Base-by-base conservation (phyloP, 2,888 invertebrate species). In the Euclidia mi region DNA sequence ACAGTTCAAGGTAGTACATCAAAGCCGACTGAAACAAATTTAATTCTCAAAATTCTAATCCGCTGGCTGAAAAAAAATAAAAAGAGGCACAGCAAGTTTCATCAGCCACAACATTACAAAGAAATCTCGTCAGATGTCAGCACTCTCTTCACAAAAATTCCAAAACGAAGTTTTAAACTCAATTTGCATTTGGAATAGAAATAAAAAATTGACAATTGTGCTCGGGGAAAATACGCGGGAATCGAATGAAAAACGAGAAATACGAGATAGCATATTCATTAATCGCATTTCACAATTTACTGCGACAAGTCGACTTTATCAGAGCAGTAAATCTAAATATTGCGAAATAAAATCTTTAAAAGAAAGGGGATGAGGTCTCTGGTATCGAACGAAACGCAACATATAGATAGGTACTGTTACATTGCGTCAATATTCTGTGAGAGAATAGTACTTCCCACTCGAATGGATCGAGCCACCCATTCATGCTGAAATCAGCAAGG, bases 161-260 rank as follows among this genome's bases (percentile, higher is more conserved):
- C 71, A 61, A 82, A 88, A 85, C 84, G 84, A 87, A 87, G 85
- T 87, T 87, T 71, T 73, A 77, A 88, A 88, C 83, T 87, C 83
- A 82, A 88, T 87, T 87, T 87, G 75, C 84, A 87, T 87, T 85
- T 82, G 81, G 76, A 83, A 84, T 83, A 81, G 80, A 81, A 83
- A 83, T 81, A 82, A 87, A n/a, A 46, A 82, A 81, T 63, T 78
- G 76, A 75, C 84, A 80, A 85, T 86, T 78, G 79, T 71, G 69
- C 67, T 69, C 62, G 45, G 64, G 60, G 29, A 74, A 72, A 69
- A n/a, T n/a, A 69, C 60, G 74, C 59, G 73, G 58, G 71, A 80
- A 81, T 81, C 67, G 72, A 76, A 77, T 66, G 64, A 76, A 45
- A 56, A 50, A 34, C 50, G 45, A 49, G 37, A 70, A n/a, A 56